A percentile compares a stretch with the other conserved stretches of the same genome.
Conservation (phyloP, 2,888 invertebrate genomes). For the Drosophila imparisetae region DNA sequence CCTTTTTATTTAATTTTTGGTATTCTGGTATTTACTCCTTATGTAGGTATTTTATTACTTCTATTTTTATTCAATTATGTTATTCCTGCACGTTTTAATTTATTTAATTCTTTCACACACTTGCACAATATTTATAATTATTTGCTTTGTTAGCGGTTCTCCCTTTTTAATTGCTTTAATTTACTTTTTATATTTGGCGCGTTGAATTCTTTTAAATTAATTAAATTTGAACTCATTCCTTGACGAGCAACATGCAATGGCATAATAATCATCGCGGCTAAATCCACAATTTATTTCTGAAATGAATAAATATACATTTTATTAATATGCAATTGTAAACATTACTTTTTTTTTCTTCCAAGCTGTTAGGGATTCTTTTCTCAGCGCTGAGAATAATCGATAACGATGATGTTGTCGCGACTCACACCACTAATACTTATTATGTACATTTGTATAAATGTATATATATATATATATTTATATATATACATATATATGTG, state of each 20-base stretch:
- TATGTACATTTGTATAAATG: neutral
- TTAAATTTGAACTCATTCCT: slow-evolving; percentile 48
- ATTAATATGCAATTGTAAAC: neutral
- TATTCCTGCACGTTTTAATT: neutral
- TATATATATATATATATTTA: neutral
- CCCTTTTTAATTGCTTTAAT: neutral
- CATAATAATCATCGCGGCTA: slow-evolving; percentile 70
- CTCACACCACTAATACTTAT: neutral
- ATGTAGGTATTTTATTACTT: neutral
- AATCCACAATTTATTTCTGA: neutral
- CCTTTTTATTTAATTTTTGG: neutral
- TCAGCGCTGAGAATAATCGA: neutral
- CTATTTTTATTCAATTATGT: neutral
- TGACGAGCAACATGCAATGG: slow-evolving; percentile 55
- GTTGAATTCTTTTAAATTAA: slow-evolving; percentile 10
- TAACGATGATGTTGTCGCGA: neutral
- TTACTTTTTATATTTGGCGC: neutral
- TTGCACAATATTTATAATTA: neutral
- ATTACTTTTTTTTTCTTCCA: neutral
- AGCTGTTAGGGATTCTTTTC: neutral
- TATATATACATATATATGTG: neutral
- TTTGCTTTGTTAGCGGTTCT: neutral
- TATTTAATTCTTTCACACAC: neutral
- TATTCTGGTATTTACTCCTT: neutral
- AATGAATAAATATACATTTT: neutral